Conservation (phyloP, 2,797 vertebrate species). For the Ciconia nigra region DNA sequence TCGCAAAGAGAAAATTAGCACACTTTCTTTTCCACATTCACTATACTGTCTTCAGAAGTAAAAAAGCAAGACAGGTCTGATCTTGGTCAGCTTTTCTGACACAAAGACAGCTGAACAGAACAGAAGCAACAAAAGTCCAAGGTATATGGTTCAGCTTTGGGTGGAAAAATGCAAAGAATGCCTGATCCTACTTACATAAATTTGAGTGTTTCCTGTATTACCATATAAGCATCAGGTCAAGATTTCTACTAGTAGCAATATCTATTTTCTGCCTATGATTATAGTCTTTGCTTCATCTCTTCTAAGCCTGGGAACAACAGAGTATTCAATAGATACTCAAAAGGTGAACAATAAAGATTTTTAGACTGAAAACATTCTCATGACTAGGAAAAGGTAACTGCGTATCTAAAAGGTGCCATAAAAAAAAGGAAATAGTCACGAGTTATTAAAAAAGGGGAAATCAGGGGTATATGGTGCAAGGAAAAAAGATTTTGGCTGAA, state of each 20-base stretch:
- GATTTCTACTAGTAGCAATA: neutral
- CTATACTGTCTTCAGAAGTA: neutral
- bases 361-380: neutral
- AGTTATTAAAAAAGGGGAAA: neutral
- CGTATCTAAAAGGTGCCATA: neutral
- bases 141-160: neutral
- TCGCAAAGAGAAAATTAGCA: neutral
- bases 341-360: neutral
- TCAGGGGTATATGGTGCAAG: neutral
- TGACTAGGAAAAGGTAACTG: neutral
- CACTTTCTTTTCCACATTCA: neutral
- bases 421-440: neutral
- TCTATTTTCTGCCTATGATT: neutral
- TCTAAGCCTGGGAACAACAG: neutral
- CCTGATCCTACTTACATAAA: neutral
- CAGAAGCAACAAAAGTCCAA: neutral
- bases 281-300: neutral
- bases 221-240: neutral
- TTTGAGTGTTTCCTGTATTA: neutral
- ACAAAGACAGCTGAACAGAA: neutral
- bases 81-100: neutral
- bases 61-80: neutral
- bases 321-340: neutral
- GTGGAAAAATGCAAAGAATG: conserved; percentile 26
- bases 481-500: neutral